Conservation (phyloP, 2,797 vertebrate genomes). For the Telmatherina bonti region DNA sequence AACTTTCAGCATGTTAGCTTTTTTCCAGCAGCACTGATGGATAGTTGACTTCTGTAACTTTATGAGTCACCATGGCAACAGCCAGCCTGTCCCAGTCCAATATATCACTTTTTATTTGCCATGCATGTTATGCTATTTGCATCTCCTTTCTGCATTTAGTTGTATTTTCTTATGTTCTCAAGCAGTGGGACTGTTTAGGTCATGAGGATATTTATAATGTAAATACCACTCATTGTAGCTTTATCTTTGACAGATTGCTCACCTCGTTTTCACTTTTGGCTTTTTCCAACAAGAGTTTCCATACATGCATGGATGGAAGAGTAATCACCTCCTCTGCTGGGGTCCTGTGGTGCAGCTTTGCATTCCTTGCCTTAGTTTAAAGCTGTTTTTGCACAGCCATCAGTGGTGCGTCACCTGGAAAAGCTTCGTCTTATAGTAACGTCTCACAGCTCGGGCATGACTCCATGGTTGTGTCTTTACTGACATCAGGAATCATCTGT, state of each 20-base stretch:
- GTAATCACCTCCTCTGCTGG: constrained; percentile 40
- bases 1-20: background rate
- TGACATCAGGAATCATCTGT: constrained; percentile 13
- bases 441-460: constrained; percentile 21
- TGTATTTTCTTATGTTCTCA: background rate
- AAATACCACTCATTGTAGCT: constrained; percentile 7
- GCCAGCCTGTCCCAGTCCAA: background rate
- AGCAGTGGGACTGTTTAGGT: background rate
- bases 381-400: constrained; percentile 38
- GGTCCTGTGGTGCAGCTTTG: constrained; percentile 30
- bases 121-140: constrained; percentile 12
- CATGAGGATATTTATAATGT: constrained; percentile 8
- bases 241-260: constrained; percentile 5
- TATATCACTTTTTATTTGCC: background rate
- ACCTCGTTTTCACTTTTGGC: background rate
- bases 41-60: background rate
- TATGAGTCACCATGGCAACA: constrained; percentile 7
- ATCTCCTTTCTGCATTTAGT: constrained; percentile 1
- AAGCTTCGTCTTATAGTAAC: constrained; percentile 6
- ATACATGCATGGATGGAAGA: constrained; percentile 43
- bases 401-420: constrained; percentile 51
- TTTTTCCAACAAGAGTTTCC: constrained; percentile 39
- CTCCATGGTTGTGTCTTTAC: constrained; percentile 7
- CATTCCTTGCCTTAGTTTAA: constrained; percentile 38
- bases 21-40: background rate